Base-by-base conservation (phyloP, 2,888 invertebrate species). In the Caenorhabditis sp. region DNA sequence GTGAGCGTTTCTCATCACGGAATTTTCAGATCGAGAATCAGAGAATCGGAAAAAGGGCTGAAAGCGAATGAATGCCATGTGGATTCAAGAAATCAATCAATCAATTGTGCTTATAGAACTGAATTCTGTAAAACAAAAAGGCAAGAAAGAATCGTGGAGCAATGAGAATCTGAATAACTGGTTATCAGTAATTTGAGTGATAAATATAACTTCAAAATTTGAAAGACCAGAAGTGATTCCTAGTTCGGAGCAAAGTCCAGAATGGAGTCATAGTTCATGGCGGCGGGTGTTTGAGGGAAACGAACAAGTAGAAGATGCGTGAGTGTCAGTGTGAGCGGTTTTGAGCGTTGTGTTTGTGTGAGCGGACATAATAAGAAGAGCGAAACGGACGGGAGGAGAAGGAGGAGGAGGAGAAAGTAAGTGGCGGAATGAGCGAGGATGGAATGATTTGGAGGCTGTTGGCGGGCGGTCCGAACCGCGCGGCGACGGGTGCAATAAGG, bases 381-480 rank as follows among this genome's bases (percentile, higher is more conserved):
- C 56, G 50, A 52, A 62, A 63, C 37, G 62, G 55, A 22, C 27
- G 52, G 37, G 41, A 55, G 46, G 56, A 7, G 30, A 27, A 30
- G 20, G 30, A 61, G 41, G 43, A 32, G 62, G 46, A 35, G 65
- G 58, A 56, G 45, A 70, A 70, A 59, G 50, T 59, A 53, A 61
- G 65, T 58, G 71, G 71, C 48, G 59, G 59, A 59, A 63, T 55
- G 70, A 59, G 70, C 62, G 70, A 53, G 65, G 53, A 48, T 46
- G 48, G 52, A 68, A 61, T 55, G 62, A 62, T 62, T 62, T 62
- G 62, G 43, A 62, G 62, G 62, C 62, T 62, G 53, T 53, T 59
- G 52, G 52, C 30, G 27, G 39, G 39, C 46, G 46, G 45, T 46
- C 32, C 30, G 26, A 65, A 61, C 43, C 24, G 30, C 27, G 46